Conservation (phyloP, 1,140 invertebrate genomes). For the Drosophila oshimai region DNA sequence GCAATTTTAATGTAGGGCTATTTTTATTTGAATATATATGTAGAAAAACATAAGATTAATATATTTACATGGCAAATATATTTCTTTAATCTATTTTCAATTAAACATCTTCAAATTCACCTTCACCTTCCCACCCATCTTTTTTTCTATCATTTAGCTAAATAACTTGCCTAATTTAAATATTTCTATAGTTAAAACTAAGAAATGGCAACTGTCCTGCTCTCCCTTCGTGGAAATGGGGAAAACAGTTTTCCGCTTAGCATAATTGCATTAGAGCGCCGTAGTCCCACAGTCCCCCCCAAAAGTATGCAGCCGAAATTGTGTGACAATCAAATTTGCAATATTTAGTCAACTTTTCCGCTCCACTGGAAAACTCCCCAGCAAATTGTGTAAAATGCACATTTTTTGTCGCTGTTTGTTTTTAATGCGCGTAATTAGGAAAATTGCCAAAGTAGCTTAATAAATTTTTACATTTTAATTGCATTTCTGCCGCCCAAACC, state of each 20-base stretch:
- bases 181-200: not conserved
- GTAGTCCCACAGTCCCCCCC: not conserved
- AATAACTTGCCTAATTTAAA: not conserved
- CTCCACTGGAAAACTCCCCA: no score
- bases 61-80: no score
- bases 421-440: constrained; percentile 55
- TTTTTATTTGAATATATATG: no score
- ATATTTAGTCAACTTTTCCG: constrained; percentile 28
- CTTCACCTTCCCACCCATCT: no score
- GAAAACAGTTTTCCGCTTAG: constrained; percentile 6
- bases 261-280: constrained; percentile 13
- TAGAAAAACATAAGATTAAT: no score
- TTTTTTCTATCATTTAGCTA: no score
- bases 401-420: constrained; percentile 9
- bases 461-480: constrained; percentile 59
- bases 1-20: no score
- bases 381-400: constrained; percentile 11
- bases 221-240: not conserved
- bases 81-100: no score
- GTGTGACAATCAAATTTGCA: constrained; percentile 28
- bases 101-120: no score
- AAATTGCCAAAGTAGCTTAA: constrained; percentile 57
- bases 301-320: constrained; percentile 8
- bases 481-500: constrained; percentile 11
- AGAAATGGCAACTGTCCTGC: not conserved